Evolutionary conservation across 2,113 vertebrate genomes (phyloP).

Genomic region (Tragelaphus scriptus): DNA sequence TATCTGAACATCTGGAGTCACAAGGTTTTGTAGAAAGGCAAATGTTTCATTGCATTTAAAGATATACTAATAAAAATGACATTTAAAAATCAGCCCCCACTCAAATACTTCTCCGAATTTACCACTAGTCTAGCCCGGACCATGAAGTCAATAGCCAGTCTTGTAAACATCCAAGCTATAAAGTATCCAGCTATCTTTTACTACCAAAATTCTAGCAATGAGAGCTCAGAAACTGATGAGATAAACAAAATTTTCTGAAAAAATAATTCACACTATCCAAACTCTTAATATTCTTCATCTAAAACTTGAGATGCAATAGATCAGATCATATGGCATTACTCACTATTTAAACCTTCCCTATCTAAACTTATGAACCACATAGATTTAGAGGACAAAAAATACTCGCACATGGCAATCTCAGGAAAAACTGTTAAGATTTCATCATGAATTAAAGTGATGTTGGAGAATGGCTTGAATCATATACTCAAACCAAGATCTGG

Average conservation of each 20-base stretch:
- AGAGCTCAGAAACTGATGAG: constrained; percentile 19
- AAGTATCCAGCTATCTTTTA: background rate
- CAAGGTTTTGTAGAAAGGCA: background rate
- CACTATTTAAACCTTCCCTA: background rate
- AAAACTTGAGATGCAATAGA: background rate
- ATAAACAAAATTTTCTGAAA: background rate
- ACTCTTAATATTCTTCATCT: background rate
- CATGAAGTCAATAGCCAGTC: background rate
- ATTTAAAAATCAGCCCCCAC: background rate
- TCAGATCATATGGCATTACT: background rate
- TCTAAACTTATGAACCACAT: background rate
- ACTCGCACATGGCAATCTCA: background rate
- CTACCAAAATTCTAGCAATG: background rate
- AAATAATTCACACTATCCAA: background rate
- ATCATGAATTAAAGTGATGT: background rate
- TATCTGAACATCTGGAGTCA: background rate
- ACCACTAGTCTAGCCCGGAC: background rate
- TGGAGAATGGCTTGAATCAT: background rate
- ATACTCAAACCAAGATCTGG: background rate
- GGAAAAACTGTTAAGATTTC: background rate
- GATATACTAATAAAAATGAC: background rate
- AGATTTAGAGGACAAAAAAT: constrained; percentile 13
- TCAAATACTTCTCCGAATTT: background rate
- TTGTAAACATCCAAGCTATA: background rate
- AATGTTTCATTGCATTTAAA: background rate